A percentile compares a stretch with the other conserved stretches of the same genome.
Conservation (phyloP, 30 jellyfish, hydroid and myxozoan species). For the Pseudorhiza aurosa region DNA sequence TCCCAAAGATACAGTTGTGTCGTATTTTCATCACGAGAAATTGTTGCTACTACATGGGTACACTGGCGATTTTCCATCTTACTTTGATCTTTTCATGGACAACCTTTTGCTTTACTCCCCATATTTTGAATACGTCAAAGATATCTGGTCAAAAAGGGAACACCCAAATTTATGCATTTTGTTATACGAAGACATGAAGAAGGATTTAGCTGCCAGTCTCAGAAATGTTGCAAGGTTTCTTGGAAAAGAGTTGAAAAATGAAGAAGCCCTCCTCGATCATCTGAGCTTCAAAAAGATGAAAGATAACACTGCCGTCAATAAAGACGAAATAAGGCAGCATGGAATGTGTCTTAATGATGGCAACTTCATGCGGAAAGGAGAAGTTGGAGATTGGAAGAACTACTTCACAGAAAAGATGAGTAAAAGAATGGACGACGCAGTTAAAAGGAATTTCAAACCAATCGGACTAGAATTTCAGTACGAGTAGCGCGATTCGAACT, state of each 20-base stretch:
- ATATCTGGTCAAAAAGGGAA: slow-evolving; percentile 22
- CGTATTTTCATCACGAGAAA: slow-evolving; percentile 26
- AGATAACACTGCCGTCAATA: background rate
- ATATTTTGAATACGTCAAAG: slow-evolving; percentile 4
- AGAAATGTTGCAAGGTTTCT: slow-evolving; percentile 29
- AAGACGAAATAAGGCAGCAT: background rate
- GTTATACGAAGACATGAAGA: slow-evolving; percentile 36
- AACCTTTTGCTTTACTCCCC: slow-evolving; percentile 9
- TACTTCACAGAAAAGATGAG: slow-evolving; percentile 25
- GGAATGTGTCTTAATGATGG: background rate
- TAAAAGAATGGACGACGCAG: background rate
- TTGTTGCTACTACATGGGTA: background rate
- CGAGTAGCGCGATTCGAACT: no score
- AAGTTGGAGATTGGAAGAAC: slow-evolving; percentile 6
- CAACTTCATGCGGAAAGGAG: slow-evolving; percentile 6
- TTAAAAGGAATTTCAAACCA: background rate
- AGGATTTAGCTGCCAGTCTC: slow-evolving; percentile 12
- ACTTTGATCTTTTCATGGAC: slow-evolving; percentile 34
- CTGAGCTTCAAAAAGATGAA: slow-evolving; percentile 27
- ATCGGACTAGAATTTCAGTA: slow-evolving; percentile 30
- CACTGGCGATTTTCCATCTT: slow-evolving; percentile 9
- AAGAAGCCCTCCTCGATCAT: background rate
- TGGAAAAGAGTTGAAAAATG: background rate
- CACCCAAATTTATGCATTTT: slow-evolving; percentile 39
- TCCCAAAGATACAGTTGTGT: slow-evolving; percentile 45